Percentiles rank a stretch among this genome's conserved stretches.
Evolutionary conservation across 2,797 vertebrate species (phyloP).

Genomic region (Sciurus carolinensis): DNA sequence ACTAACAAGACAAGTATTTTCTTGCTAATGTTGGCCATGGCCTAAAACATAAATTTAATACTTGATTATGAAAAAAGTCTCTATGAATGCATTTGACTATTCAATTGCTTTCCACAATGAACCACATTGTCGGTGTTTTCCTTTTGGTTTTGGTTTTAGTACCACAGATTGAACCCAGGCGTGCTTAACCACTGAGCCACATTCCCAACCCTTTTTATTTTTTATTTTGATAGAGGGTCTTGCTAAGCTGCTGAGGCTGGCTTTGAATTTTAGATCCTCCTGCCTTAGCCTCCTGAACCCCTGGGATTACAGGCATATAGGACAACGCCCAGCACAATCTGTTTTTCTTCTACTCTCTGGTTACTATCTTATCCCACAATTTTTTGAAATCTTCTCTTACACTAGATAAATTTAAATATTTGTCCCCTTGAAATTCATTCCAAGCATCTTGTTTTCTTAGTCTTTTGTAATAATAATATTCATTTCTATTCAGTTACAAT

Average conservation of each 20-base stretch:
- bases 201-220: no score
- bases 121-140: neutral
- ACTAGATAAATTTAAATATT: neutral
- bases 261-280: no score
- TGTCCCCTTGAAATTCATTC: neutral
- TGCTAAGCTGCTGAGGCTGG: no score
- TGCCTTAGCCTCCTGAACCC: no score
- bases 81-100: neutral
- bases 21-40: neutral
- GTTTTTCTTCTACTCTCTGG: neutral
- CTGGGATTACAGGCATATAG: no score
- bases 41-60: neutral
- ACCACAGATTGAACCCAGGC: no score
- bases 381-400: constrained; percentile 3
- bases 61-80: neutral
- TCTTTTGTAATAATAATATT: neutral
- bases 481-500: neutral
- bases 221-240: no score
- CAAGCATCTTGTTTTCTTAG: neutral
- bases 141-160: no score
- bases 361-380: neutral
- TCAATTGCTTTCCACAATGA: neutral
- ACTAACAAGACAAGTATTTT: neutral
- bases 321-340: no score
- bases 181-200: no score